phyloP scores from a whole-genome alignment of 2,113 vertebrate genomes.

The Echinops telfairi region DNA sequence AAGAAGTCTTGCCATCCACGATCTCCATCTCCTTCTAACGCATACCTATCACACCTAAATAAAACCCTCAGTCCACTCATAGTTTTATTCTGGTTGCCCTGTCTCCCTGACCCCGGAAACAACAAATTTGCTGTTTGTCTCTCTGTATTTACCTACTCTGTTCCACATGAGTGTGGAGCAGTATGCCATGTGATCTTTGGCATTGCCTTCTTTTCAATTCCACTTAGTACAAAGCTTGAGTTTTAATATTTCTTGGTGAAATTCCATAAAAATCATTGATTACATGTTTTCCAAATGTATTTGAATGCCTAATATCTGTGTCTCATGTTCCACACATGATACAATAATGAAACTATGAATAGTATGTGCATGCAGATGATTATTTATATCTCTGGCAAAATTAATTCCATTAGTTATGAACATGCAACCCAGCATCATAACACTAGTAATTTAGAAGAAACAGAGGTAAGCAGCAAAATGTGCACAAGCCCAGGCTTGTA shows the following conservation, averaged over 20 bases:
- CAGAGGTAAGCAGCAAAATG: too few relatives aligned
- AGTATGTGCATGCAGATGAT: background rate
- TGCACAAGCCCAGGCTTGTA: too few relatives aligned
- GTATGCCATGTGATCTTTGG: background rate
- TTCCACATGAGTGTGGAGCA: background rate
- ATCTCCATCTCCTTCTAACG: background rate
- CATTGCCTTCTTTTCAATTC: background rate
- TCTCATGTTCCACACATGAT: background rate
- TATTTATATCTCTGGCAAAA: background rate
- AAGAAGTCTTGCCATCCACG: too few relatives aligned
- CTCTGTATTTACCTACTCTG: background rate
- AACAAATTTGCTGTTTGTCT: background rate
- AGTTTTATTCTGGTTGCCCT: too few relatives aligned
- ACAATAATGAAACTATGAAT: background rate
- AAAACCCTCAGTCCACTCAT: background rate
- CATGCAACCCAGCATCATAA: too few relatives aligned
- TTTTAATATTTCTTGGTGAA: background rate
- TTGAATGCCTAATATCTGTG: background rate
- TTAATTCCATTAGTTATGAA: too few relatives aligned
- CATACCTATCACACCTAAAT: background rate
- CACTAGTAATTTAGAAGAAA: background rate
- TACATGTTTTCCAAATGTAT: background rate
- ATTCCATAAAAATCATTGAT: background rate
- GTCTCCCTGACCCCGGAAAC: accelerated
- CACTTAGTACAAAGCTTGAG: background rate